Base-by-base conservation (phyloP, 2,888 invertebrate species). In the Blomia tropicalis region DNA sequence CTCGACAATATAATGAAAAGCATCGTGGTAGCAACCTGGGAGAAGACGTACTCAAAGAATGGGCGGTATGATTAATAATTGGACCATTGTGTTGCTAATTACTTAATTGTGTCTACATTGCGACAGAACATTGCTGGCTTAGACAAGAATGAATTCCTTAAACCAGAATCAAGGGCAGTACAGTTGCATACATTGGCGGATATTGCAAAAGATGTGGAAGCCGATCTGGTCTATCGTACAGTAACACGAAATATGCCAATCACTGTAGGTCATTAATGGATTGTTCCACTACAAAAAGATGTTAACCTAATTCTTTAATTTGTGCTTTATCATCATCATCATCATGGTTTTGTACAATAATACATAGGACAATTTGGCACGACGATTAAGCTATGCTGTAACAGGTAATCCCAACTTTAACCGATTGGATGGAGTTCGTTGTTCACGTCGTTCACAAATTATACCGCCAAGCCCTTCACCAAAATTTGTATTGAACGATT, bases 21-120 rank as follows among this genome's bases (percentile, higher is more conserved):
- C 31, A 56, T 43, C n/a, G 44, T 25, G 30, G 25, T 31, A 43
- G 56, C 44, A 65, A 68, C 43, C 64, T 68, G 29, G 67, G 68
- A 31, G 67, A 68, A 51, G 66, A 67, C 19, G 63, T 69, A 36
- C 60, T 69, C 4, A 64, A 66, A 43, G 69, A 69, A 65, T 69
- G 68, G 68, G 69, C 69, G 63, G 69, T 69, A 66, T 64, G 64
- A 7, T 22, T 25, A n/a, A n/a, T n/a, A n/a, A n/a, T n/a, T n/a
- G n/a, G n/a, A n/a, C n/a, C n/a, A 29, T 3, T 41, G n/a, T 41
- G 14, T 41, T 58, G n/a, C 29, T 14, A 11, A 14, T 11, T n/a
- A 22, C n/a, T n/a, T n/a, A n/a, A n/a, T n/a, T n/a, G n/a, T n/a
- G n/a, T n/a, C n/a, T n/a, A n/a, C n/a, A n/a, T n/a, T n/a, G n/a